phyloP scores from a whole-genome alignment of 2,797 vertebrate genomes.

The Coendou prehensilis region DNA sequence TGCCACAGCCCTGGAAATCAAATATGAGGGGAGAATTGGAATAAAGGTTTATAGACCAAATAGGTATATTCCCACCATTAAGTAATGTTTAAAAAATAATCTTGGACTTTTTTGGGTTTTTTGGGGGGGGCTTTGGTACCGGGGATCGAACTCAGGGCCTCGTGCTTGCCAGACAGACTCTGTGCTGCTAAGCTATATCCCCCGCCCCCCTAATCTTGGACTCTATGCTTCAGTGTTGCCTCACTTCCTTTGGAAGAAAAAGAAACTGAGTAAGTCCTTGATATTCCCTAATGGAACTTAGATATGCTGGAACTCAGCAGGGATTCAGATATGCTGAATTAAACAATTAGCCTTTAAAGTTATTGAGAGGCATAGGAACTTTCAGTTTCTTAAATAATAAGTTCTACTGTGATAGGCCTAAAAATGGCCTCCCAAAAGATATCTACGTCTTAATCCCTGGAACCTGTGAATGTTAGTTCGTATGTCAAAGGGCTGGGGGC shows the following conservation, averaged over 20 bases:
- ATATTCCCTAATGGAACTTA: conserved; percentile 47
- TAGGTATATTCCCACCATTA: neutral
- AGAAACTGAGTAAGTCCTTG: neutral
- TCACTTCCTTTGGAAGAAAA: conserved; percentile 39
- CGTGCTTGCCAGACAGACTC: no score
- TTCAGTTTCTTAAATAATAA: conserved; percentile 50
- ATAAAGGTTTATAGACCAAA: neutral
- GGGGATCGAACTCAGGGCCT: no score
- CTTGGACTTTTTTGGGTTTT: neutral
- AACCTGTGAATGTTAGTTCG: neutral
- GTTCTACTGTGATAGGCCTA: neutral
- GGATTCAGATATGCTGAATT: conserved; percentile 37
- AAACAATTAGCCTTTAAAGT: conserved; percentile 57
- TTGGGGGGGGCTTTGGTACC: no score
- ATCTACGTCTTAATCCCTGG: neutral
- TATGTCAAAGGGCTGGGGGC: neutral
- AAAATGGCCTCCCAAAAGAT: neutral
- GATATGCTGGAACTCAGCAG: neutral
- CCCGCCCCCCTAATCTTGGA: neutral
- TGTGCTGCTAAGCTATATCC: no score
- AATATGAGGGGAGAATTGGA: neutral
- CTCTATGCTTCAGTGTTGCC: conserved; percentile 9
- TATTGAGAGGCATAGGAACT: conserved; percentile 17
- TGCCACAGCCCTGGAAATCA: conserved; percentile 4
- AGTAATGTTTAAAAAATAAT: conserved; percentile 28